A percentile compares a stretch with the other conserved stretches of the same genome.
These are phyloP conservation scores for Cosmopolites sordidus DNA, from an alignment of 2,888 invertebrate species.

Conservation along the genomic window DNA sequence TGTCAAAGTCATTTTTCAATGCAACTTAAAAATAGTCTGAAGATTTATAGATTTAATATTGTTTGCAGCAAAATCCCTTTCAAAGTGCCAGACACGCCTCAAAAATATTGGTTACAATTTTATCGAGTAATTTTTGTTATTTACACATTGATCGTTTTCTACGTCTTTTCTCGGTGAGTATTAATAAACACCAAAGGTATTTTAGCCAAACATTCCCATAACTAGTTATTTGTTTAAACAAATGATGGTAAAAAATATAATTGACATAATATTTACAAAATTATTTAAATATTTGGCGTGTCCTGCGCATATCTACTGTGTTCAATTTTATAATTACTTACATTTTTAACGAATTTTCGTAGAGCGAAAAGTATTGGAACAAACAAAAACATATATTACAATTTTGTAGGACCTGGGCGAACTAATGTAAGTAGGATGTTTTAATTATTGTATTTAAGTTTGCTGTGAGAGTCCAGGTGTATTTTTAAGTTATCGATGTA, in stretches of 20 bases:
- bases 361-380: constrained; percentile 16
- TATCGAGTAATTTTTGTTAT: too few species aligned
- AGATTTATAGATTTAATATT: neutral
- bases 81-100: too few species aligned
- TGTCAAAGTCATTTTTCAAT: constrained; percentile 2
- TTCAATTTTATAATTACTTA: constrained; percentile 19
- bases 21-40: neutral
- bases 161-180: too few species aligned
- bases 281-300: neutral
- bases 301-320: constrained; percentile 16
- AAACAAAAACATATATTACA: constrained; percentile 34
- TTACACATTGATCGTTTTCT: too few species aligned
- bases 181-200: too few species aligned
- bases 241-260: too few species aligned
- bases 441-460: constrained; percentile 42
- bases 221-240: too few species aligned
- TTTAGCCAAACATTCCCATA: too few species aligned
- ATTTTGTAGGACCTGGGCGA: constrained; percentile 43
- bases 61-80: neutral
- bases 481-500: constrained; percentile 49
- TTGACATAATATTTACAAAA: too few species aligned
- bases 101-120: too few species aligned
- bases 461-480: constrained; percentile 47
- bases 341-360: constrained; percentile 19
- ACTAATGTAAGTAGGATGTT: constrained; percentile 41